These are phyloP conservation scores for Bombus huntii DNA, from an alignment of 1,140 invertebrate species.

Conservation along the genomic window DNA sequence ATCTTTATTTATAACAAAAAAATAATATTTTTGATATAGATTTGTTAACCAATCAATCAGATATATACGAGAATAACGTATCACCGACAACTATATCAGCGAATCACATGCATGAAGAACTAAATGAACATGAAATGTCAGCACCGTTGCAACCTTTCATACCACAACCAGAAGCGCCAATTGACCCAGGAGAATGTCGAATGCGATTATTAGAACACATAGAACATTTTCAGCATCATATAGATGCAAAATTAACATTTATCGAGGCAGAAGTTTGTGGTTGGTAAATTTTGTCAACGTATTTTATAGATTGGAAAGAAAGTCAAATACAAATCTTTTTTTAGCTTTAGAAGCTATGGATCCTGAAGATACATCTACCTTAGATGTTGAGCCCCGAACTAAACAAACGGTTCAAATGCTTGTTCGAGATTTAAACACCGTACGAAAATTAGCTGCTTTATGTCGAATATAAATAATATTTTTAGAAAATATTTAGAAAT, in stretches of 20 bases:
- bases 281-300: constrained; percentile 70
- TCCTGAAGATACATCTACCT: constrained; percentile 71
- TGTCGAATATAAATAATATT: constrained; percentile 65
- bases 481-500: constrained; percentile 5
- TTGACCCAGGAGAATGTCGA: constrained; percentile 90
- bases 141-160: constrained; percentile 76
- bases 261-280: constrained; percentile 91
- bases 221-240: constrained; percentile 87
- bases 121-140: constrained; percentile 54
- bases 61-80: constrained; percentile 33
- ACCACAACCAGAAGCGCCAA: constrained; percentile 91
- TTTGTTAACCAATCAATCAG: constrained; percentile 25
- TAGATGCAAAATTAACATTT: constrained; percentile 88
- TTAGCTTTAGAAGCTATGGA: constrained; percentile 81
- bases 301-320: not conserved
- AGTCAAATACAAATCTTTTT: not conserved
- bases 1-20: not conserved
- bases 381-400: constrained; percentile 78
- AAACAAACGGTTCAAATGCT: constrained; percentile 85
- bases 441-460: constrained; percentile 82
- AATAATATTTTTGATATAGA: constrained; percentile 6
- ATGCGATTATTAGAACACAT: constrained; percentile 91
- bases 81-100: constrained; percentile 18
- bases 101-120: constrained; percentile 34
- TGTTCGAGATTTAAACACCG: constrained; percentile 82